Base-by-base conservation (phyloP, 2,888 invertebrate species). In the Latrodectus elegans region DNA sequence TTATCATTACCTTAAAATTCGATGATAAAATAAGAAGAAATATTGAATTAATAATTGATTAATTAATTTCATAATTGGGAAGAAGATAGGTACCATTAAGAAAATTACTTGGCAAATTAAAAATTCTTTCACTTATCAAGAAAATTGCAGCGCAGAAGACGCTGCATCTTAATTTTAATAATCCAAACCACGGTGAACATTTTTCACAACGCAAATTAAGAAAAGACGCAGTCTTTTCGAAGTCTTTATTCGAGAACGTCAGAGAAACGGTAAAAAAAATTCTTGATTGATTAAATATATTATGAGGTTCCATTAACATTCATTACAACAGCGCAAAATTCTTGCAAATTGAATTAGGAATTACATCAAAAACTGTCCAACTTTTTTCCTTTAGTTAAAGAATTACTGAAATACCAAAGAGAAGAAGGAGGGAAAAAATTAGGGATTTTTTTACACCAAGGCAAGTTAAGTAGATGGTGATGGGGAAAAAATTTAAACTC, bases 331-430 rank as follows among this genome's bases (percentile, higher is more conserved):
- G 53, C 67, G 71, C 26, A 68, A 72, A 82, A 87, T 55, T 71
- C 73, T 38, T 15, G n/a, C 26, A 87, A 87, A 87, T 87, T 87
- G 80, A 87, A 87, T 87, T 76, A 87, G 65, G 73, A 81, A 87
- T 87, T 87, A 87, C 86, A 87, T 87, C 86, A 87, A 82, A 87
- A 87, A 82, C 86, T 87, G 86, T 87, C 86, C 68, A 87, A 87
- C 81, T 87, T 87, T 81, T 86, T 82, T 55, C 77, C 68, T 76
- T 53, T 49, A 53, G 68, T 52, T 72, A 75, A 82, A 81, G 76
- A 87, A 82, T 87, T 87, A 87, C 73, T 38, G 65, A 17, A 67
- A 52, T 52, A 53, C 49, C 51, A 49, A 49, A 14, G 49, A 71
- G 51, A 71, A 49, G 60, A 60, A 53, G 53, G 53, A 22, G 74